These are phyloP conservation scores for Percopsis transmontana DNA, from an alignment of 2,113 vertebrate genomes.

Conservation along the genomic window DNA sequence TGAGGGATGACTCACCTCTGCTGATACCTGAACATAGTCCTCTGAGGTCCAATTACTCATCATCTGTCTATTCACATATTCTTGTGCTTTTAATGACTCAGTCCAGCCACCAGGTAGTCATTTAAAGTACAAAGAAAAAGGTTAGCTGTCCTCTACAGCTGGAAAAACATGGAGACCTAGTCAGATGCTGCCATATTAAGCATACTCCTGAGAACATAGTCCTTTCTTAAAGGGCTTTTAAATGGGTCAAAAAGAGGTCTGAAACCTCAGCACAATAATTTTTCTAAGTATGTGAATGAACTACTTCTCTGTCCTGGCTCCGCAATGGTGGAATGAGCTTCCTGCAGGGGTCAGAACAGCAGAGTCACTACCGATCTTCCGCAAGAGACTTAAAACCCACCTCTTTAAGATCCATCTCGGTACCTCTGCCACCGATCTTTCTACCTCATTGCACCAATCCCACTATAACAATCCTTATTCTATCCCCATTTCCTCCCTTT, in stretches of 20 bases:
- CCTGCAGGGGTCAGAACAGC: no score
- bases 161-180: constrained; percentile 40
- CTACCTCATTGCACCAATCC: no score
- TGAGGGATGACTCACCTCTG: constrained; percentile 62
- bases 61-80: constrained; percentile 51
- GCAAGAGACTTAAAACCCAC: no score
- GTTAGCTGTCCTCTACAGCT: constrained; percentile 47
- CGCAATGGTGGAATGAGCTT: no score
- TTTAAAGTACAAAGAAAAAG: constrained; percentile 51
- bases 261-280: no score
- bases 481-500: no score
- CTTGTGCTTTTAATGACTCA: constrained; percentile 52
- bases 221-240: not conserved
- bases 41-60: constrained; percentile 31
- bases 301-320: no score
- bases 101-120: constrained; percentile 36
- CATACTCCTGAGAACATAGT: constrained; percentile 21
- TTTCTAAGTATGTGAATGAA: no score
- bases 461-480: no score
- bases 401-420: no score
- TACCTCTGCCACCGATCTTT: no score
- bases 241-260: not conserved
- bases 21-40: constrained; percentile 44
- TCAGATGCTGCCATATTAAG: constrained; percentile 13
- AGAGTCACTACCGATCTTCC: no score